phyloP scores from a whole-genome alignment of 2,113 vertebrate species.

The Cyrtonyx montezumae region DNA sequence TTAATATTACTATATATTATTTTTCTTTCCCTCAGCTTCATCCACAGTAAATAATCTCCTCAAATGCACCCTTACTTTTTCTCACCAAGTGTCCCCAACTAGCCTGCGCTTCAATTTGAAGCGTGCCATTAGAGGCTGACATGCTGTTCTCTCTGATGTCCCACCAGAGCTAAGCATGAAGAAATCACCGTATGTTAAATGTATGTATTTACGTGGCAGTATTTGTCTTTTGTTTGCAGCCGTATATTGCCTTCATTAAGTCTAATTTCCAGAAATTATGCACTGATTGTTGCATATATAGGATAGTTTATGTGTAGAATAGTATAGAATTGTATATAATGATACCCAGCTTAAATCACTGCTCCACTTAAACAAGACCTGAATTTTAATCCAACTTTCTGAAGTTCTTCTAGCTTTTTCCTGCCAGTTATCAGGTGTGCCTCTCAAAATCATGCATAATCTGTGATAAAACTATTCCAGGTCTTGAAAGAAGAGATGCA shows the following conservation, averaged over 20 bases:
- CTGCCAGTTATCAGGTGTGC: neutral
- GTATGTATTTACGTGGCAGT: neutral
- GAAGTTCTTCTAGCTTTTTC: neutral
- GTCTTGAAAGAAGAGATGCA: neutral
- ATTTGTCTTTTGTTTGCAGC: neutral
- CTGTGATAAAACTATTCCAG: neutral
- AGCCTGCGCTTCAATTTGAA: neutral
- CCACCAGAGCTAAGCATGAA: neutral
- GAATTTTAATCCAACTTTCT: neutral
- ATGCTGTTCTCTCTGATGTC: neutral
- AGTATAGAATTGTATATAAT: neutral
- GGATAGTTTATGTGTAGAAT: neutral
- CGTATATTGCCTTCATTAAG: neutral
- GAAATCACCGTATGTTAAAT: neutral
- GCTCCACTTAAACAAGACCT: neutral
- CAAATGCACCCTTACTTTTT: neutral
- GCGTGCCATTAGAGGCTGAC: neutral
- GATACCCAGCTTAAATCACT: neutral
- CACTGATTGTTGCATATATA: neutral
- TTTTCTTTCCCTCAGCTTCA: neutral
- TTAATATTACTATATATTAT: neutral
- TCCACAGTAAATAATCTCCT: neutral
- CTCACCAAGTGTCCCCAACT: rapidly evolving
- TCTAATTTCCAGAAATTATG: neutral
- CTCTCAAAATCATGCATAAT: neutral